Conservation (phyloP, 2,888 invertebrate species). For the Nebria brevicollis region DNA sequence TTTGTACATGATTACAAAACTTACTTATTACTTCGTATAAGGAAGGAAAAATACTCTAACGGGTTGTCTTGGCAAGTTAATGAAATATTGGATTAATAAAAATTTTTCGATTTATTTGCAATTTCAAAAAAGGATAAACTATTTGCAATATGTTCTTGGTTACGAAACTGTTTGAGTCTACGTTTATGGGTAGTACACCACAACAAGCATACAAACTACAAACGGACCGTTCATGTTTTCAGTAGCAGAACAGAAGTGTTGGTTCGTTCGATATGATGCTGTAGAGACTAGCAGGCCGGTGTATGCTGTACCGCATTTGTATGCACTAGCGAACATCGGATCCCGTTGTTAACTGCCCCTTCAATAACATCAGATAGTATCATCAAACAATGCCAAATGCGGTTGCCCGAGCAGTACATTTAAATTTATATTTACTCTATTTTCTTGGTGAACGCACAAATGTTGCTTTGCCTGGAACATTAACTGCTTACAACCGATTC, state of each 20-base stretch:
- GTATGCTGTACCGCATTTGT: constrained; percentile 37
- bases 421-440: constrained; percentile 59
- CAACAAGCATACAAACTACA: neutral
- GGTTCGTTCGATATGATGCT: neutral
- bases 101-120: too few relatives aligned
- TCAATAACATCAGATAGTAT: constrained; percentile 60
- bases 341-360: constrained; percentile 57
- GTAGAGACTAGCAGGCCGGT: neutral
- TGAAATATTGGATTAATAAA: too few relatives aligned
- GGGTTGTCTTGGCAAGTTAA: too few relatives aligned
- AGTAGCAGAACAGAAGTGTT: neutral
- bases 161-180: too few relatives aligned
- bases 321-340: constrained; percentile 42
- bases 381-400: constrained; percentile 61
- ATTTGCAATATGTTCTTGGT: too few relatives aligned
- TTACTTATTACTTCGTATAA: too few relatives aligned
- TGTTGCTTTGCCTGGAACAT: constrained; percentile 34
- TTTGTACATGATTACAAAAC: too few relatives aligned
- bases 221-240: neutral
- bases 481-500: constrained; percentile 11
- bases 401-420: constrained; percentile 58
- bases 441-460: constrained; percentile 47
- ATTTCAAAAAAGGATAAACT: too few relatives aligned
- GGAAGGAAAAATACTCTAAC: too few relatives aligned
- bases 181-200: too few relatives aligned